Conservation (phyloP, 2,797 vertebrate species). For the Periophthalmus magnuspinnatus region DNA sequence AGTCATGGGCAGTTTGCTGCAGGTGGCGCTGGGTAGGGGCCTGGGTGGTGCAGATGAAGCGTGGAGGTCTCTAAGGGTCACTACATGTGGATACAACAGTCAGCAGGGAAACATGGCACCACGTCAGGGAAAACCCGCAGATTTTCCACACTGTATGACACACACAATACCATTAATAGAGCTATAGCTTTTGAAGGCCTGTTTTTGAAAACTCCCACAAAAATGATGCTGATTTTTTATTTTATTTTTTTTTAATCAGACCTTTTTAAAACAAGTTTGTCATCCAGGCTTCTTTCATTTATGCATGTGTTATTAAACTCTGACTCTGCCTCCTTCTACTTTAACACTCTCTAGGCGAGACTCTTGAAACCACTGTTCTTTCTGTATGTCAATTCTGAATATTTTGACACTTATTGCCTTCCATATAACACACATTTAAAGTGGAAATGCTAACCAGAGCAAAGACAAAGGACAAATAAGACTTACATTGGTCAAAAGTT, state of each 20-base stretch:
- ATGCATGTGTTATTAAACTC: no score
- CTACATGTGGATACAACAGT: conserved; percentile 44
- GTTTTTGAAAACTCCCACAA: no score
- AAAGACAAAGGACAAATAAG: background rate
- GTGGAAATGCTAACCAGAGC: background rate
- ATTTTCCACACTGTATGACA: conserved; percentile 10
- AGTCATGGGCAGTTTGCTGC: conserved; percentile 69
- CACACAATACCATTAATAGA: conserved; percentile 2
- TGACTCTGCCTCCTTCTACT: background rate
- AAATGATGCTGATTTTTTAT: no score
- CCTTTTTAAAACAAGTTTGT: background rate
- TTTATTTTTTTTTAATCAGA: background rate
- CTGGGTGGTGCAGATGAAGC: conserved; percentile 68
- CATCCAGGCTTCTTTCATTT: no score
- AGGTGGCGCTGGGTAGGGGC: conserved; percentile 56
- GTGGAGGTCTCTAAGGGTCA: conserved; percentile 70
- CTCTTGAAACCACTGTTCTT: background rate
- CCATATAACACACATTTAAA: background rate
- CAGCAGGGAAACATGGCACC: conserved; percentile 12
- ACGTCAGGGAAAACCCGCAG: conserved; percentile 19
- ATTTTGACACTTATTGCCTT: no score
- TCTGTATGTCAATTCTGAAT: background rate
- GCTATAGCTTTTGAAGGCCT: background rate
- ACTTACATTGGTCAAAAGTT: background rate
- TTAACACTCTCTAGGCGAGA: background rate